These are phyloP conservation scores for Rhaphigaster nebulosa DNA, from an alignment of 2,888 invertebrate species.

Conservation along the genomic window DNA sequence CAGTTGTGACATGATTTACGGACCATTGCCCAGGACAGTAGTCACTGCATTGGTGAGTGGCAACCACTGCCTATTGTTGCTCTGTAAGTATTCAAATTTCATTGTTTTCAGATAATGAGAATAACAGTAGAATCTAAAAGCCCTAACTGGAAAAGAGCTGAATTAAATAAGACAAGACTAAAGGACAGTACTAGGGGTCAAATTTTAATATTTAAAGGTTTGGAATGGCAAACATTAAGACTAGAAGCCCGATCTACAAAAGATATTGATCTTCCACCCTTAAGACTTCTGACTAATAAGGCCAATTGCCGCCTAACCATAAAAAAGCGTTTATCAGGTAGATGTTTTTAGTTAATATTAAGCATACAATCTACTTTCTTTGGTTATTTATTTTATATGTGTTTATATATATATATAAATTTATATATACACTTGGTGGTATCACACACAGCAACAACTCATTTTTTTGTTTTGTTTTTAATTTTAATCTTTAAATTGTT, in stretches of 20 bases:
- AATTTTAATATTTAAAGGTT: constrained; percentile 94
- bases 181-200: constrained; percentile 91
- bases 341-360: constrained; percentile 26
- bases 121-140: constrained; percentile 94
- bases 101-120: constrained; percentile 82
- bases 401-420: too few species aligned
- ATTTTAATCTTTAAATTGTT: too few species aligned
- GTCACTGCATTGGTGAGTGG: too few species aligned
- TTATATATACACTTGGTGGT: too few species aligned
- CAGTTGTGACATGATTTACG: too few species aligned
- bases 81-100: not conserved
- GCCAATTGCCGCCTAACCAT: constrained; percentile 92
- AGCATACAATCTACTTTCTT: not conserved
- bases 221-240: constrained; percentile 96
- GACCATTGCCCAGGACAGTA: too few species aligned
- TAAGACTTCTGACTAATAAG: constrained; percentile 93
- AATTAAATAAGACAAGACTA: constrained; percentile 91
- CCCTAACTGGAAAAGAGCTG: constrained; percentile 89
- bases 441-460: too few species aligned
- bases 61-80: too few species aligned
- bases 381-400: not conserved
- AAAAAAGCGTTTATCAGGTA: constrained; percentile 91
- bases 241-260: constrained; percentile 92
- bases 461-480: too few species aligned
- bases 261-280: constrained; percentile 84